Conservation (phyloP, 2,888 invertebrate genomes). For the Drosophila mercatorum region DNA sequence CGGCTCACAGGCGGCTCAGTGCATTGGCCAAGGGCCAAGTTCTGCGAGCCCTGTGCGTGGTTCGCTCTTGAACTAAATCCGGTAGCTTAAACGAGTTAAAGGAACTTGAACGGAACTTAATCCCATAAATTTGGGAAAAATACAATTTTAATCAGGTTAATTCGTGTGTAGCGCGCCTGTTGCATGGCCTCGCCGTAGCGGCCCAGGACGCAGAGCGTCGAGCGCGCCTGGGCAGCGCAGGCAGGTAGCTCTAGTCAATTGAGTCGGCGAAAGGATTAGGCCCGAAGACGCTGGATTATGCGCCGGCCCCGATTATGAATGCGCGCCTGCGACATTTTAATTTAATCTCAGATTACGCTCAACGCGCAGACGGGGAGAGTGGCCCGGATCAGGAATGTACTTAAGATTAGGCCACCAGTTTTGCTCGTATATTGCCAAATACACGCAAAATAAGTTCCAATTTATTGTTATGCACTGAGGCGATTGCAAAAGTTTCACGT, state of each 20-base stretch:
- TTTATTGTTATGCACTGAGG: slow-evolving; percentile 54
- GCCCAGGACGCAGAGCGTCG: slow-evolving; percentile 2
- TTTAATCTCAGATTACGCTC: slow-evolving; percentile 76
- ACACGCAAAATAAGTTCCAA: slow-evolving; percentile 44
- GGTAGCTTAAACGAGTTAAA: slow-evolving; percentile 83
- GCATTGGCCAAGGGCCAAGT: slow-evolving; percentile 11
- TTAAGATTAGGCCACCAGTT: slow-evolving; percentile 60
- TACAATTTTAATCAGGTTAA: slow-evolving; percentile 81
- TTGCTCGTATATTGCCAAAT: slow-evolving; percentile 78
- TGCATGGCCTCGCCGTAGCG: slow-evolving; percentile 40
- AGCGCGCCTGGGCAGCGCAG: background rate
- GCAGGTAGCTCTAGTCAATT: slow-evolving; percentile 46
- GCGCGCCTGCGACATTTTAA: slow-evolving; percentile 81
- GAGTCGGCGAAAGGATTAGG: slow-evolving; percentile 59
- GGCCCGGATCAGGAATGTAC: slow-evolving; percentile 59
- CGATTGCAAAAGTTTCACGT: slow-evolving; percentile 74
- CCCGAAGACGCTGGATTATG: slow-evolving; percentile 45
- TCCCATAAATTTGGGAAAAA: slow-evolving; percentile 81
- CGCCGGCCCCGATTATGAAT: slow-evolving; percentile 64
- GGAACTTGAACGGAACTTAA: slow-evolving; percentile 82
- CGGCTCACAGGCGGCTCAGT: slow-evolving; percentile 57
- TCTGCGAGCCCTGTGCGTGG: slow-evolving; percentile 1
- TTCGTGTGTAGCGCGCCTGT: slow-evolving; percentile 69
- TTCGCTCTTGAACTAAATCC: slow-evolving; percentile 73
- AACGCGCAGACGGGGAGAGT: slow-evolving; percentile 50